These are phyloP conservation scores for Phanerotoma sp. DNA, from an alignment of 2,888 invertebrate species.

Conservation along the genomic window DNA sequence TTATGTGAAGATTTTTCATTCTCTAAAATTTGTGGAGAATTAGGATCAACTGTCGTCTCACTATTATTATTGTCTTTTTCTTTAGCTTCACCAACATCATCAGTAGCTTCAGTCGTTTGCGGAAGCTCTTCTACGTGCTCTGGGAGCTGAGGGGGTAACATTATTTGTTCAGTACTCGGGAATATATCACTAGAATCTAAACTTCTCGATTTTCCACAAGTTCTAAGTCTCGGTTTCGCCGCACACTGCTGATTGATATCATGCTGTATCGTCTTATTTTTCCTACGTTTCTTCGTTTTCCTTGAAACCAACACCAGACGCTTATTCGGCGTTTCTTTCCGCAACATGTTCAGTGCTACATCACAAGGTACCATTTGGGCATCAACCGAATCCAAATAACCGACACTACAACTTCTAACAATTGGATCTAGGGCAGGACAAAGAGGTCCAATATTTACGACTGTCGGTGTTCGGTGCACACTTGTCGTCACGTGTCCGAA, in stretches of 20 bases:
- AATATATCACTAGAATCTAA: slow-evolving; percentile 83
- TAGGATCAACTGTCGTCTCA: no score
- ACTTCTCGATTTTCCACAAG: slow-evolving; percentile 79
- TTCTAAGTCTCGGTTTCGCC: slow-evolving; percentile 63
- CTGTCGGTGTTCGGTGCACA: slow-evolving; percentile 61
- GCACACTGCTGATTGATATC: slow-evolving; percentile 42
- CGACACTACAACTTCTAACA: slow-evolving; percentile 85
- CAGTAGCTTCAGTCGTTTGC: neutral
- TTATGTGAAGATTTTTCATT: no score
- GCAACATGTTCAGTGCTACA: slow-evolving; percentile 69
- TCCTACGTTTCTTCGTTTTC: slow-evolving; percentile 60
- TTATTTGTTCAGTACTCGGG: slow-evolving; percentile 59
- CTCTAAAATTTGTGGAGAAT: no score
- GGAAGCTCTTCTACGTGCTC: slow-evolving; percentile 47
- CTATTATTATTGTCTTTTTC: neutral
- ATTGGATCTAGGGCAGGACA: slow-evolving; percentile 67
- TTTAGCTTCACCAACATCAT: neutral
- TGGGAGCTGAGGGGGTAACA: slow-evolving; percentile 42
- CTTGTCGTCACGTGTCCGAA: slow-evolving; percentile 37
- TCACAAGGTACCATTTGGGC: slow-evolving; percentile 74
- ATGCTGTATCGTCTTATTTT: slow-evolving; percentile 52
- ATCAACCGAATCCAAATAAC: slow-evolving; percentile 82
- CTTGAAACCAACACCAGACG: slow-evolving; percentile 75
- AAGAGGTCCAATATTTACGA: slow-evolving; percentile 68
- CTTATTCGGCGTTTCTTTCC: slow-evolving; percentile 73